phyloP scores from a whole-genome alignment of 1,140 invertebrate species.

The Teleopsis dalmanni region DNA sequence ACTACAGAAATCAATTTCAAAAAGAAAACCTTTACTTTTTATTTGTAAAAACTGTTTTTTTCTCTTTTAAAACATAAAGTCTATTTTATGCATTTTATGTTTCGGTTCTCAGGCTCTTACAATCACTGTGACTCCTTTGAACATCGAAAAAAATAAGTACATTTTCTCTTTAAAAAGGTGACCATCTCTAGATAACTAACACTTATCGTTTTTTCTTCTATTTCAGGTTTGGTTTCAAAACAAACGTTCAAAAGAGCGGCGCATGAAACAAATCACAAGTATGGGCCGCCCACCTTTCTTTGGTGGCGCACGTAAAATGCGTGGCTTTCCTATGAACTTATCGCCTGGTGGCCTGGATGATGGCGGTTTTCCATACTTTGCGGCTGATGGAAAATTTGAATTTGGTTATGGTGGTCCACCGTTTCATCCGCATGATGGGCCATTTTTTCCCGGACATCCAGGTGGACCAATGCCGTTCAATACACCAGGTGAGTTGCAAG shows the following conservation, averaged over 20 bases:
- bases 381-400: constrained; percentile 79
- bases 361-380: constrained; percentile 79
- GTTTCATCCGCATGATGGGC: constrained; percentile 75
- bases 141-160: neutral
- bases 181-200: neutral
- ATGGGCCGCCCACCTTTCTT: constrained; percentile 88
- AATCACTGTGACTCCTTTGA: too few relatives aligned
- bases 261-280: constrained; percentile 84
- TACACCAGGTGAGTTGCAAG: constrained; percentile 56
- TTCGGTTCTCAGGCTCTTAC: neutral
- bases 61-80: neutral
- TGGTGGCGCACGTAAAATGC: constrained; percentile 80
- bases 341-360: constrained; percentile 76
- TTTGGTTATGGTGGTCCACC: constrained; percentile 80
- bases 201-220: neutral
- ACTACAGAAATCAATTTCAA: neutral
- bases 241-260: constrained; percentile 93
- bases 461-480: constrained; percentile 67
- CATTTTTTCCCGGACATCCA: constrained; percentile 73
- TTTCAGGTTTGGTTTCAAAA: constrained; percentile 99
- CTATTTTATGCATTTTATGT: neutral
- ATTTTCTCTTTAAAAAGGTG: neutral
- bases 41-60: neutral
- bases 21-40: neutral
- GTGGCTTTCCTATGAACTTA: constrained; percentile 82